Percentiles rank a stretch among this genome's conserved stretches.
phyloP scores from a whole-genome alignment of 1,140 invertebrate genomes.

The Zaprionus capensis region DNA sequence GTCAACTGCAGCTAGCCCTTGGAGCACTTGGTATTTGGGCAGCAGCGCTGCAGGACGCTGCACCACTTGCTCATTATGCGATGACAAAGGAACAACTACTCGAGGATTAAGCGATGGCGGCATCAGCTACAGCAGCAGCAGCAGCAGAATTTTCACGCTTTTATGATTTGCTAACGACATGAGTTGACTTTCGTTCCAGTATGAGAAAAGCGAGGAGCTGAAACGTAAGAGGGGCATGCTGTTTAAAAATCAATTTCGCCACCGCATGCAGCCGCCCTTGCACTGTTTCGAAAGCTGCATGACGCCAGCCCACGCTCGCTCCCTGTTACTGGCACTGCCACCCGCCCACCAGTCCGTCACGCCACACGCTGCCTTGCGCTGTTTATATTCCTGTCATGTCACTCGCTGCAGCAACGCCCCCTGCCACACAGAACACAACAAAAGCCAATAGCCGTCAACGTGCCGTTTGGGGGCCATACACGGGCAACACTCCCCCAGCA shows the following conservation, averaged over 20 bases:
- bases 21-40: constrained; percentile 9
- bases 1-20: constrained; percentile 64
- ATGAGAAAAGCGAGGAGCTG: not conserved
- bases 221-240: constrained; percentile 25
- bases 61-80: constrained; percentile 73
- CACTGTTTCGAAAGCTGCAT: constrained; percentile 24
- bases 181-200: constrained; percentile 28
- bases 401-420: constrained; percentile 42
- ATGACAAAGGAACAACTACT: constrained; percentile 73
- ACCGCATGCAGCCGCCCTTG: constrained; percentile 56
- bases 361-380: constrained; percentile 39
- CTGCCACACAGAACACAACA: constrained; percentile 50
- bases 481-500: constrained; percentile 6
- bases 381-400: constrained; percentile 74
- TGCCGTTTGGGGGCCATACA: constrained; percentile 44
- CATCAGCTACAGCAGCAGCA: constrained; percentile 18
- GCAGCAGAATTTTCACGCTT: constrained; percentile 59
- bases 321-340: not conserved
- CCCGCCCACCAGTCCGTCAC: not conserved
- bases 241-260: constrained; percentile 80
- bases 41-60: constrained; percentile 1
- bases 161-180: constrained; percentile 81
- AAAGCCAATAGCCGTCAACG: constrained; percentile 78
- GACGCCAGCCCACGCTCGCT: not conserved
- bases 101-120: constrained; percentile 42